A percentile compares a stretch with the other conserved stretches of the same genome.
These are phyloP conservation scores for Phocoena phocoena DNA, from an alignment of 2,113 vertebrate species.

Conservation along the genomic window DNA sequence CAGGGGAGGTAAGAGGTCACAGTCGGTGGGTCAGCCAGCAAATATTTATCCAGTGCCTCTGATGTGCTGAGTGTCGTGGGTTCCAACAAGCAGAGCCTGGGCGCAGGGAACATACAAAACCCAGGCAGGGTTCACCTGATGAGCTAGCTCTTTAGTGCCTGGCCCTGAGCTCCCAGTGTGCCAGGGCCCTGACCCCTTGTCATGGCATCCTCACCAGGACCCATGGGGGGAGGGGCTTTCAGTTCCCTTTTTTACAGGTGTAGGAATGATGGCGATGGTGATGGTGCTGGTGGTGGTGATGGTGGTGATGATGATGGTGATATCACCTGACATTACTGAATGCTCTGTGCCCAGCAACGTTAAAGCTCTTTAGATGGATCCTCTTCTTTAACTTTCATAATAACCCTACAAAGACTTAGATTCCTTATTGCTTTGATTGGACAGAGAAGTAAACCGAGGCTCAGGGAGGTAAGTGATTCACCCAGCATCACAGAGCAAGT, in stretches of 20 bases:
- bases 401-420: background rate
- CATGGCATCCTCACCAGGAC: background rate
- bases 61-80: rapidly evolving
- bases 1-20: background rate
- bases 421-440: background rate
- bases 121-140: background rate
- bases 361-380: background rate
- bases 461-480: no score
- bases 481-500: background rate
- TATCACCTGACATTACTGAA: background rate
- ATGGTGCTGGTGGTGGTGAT: rapidly evolving
- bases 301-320: rapidly evolving
- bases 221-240: no score
- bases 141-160: background rate
- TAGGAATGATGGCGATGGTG: background rate
- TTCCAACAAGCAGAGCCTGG: background rate
- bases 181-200: background rate
- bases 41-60: rapidly evolving
- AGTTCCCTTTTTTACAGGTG: background rate
- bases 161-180: no score
- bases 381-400: background rate
- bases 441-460: background rate
- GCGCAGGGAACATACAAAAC: background rate
- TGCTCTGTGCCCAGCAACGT: rapidly evolving
- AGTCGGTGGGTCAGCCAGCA: background rate